Evolutionary conservation across 2,888 invertebrate species (phyloP).

Genomic region (Lingula anatina): DNA sequence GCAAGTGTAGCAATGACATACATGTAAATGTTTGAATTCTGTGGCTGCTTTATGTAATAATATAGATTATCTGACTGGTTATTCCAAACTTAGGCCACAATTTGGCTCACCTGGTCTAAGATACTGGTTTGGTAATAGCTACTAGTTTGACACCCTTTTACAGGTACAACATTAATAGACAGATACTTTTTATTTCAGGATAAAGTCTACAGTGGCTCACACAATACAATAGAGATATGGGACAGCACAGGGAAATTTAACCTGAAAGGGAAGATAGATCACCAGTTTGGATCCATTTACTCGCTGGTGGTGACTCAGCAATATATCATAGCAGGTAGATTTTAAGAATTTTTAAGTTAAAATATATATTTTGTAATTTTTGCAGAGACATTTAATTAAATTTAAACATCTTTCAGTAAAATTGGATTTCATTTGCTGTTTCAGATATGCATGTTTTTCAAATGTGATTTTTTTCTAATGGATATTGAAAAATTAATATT

Average conservation of each 20-base stretch:
- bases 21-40: too few species aligned
- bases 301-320: slow-evolving; percentile 33
- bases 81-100: too few species aligned
- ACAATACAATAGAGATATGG: slow-evolving; percentile 46
- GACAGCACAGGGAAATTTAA: slow-evolving; percentile 31
- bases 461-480: slow-evolving; percentile 3
- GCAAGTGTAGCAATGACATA: too few species aligned
- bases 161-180: too few species aligned
- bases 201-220: slow-evolving; percentile 42
- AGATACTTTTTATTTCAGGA: slow-evolving; percentile 23
- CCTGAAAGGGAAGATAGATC: slow-evolving; percentile 33
- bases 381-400: neutral
- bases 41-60: too few species aligned
- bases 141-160: too few species aligned
- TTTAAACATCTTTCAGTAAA: neutral
- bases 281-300: slow-evolving; percentile 39
- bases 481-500: neutral
- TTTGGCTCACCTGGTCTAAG: too few species aligned
- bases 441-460: neutral
- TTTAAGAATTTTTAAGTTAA: too few species aligned
- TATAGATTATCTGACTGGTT: too few species aligned
- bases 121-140: too few species aligned
- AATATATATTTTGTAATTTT: too few species aligned
- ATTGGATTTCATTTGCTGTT: neutral
- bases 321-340: slow-evolving; percentile 43